Percentiles rank a stretch among this genome's conserved stretches.
phyloP scores from a whole-genome alignment of 2,113 vertebrate genomes.

The Podiceps cristatus region DNA sequence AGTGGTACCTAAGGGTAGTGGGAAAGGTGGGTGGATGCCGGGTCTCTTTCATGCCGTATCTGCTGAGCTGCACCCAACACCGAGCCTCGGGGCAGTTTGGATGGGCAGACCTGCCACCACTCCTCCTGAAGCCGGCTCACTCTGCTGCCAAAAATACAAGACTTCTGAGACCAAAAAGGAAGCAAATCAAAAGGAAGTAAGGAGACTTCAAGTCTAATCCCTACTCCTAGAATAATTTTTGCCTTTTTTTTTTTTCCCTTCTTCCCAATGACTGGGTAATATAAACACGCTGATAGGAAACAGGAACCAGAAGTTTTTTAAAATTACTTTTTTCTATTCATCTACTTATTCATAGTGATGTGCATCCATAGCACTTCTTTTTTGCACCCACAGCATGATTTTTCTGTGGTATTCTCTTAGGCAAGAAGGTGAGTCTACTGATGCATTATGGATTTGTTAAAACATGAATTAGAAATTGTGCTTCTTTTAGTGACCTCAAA shows the following conservation, averaged over 20 bases:
- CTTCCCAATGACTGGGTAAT: background rate
- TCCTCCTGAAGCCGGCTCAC: background rate
- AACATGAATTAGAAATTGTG: slow-evolving; percentile 67
- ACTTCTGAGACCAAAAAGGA: background rate
- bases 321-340: background rate
- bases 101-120: background rate
- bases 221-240: background rate
- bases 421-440: slow-evolving; percentile 47
- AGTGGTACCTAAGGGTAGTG: background rate
- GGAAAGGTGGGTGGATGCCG: background rate
- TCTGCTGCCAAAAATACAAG: background rate
- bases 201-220: background rate
- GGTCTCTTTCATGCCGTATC: background rate
- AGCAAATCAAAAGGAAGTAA: background rate
- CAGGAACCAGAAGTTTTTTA: slow-evolving; percentile 13
- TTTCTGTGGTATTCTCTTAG: slow-evolving; percentile 42
- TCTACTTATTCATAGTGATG: background rate
- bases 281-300: slow-evolving; percentile 29
- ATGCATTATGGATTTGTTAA: slow-evolving; percentile 69
- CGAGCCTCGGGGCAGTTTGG: background rate
- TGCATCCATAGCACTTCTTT: background rate
- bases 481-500: slow-evolving; percentile 59
- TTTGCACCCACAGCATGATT: slow-evolving; percentile 41
- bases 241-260: background rate
- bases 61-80: background rate